Conservation (phyloP, 1,140 invertebrate genomes). For the Pinna nobilis region DNA sequence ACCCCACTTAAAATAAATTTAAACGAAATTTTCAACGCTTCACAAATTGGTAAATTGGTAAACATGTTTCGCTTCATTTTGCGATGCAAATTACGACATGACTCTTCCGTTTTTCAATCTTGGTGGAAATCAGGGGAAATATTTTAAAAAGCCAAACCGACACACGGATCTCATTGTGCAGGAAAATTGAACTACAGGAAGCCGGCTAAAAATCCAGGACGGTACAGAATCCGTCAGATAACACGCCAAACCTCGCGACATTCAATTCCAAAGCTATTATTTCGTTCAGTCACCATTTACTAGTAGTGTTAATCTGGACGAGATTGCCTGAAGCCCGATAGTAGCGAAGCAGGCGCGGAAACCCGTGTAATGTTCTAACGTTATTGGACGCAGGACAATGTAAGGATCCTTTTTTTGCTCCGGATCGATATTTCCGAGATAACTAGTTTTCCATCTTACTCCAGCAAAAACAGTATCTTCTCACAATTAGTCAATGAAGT, state of each 20-base stretch:
- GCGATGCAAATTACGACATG: no score
- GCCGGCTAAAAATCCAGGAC: neutral
- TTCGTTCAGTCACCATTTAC: neutral
- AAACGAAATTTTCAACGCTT: no score
- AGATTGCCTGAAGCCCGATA: conserved; percentile 34
- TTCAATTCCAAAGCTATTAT: conserved; percentile 22
- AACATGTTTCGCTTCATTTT: no score
- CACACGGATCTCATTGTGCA: neutral
- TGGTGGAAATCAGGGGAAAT: no score
- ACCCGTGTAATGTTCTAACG: conserved; percentile 22
- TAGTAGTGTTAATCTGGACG: neutral
- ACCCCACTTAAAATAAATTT: no score
- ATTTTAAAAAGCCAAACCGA: no score
- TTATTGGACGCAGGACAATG: conserved; percentile 27
- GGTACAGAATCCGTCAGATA: neutral
- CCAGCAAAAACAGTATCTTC: conserved; percentile 33
- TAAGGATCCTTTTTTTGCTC: conserved; percentile 3
- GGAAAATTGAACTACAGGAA: neutral
- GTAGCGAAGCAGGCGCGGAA: conserved; percentile 23
- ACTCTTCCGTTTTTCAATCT: no score
- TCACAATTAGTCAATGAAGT: conserved; percentile 38
- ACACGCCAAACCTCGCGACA: neutral
- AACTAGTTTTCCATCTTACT: conserved; percentile 30
- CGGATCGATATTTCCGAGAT: conserved; percentile 27
- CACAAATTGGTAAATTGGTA: no score